Evolutionary conservation across 2,888 invertebrate genomes (phyloP).

Genomic region (Ernsta delagoae): DNA sequence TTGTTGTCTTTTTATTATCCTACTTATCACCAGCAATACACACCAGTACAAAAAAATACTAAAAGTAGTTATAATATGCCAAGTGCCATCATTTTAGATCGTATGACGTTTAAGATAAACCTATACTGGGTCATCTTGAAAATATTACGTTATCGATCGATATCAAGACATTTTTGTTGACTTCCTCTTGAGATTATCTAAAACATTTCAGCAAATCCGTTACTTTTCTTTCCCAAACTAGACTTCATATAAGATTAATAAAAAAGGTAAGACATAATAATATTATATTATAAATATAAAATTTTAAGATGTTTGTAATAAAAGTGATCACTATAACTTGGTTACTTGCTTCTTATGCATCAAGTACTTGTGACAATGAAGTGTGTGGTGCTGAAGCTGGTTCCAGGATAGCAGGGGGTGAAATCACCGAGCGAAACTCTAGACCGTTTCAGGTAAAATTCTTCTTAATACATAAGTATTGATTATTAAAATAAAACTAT

Average conservation of each 20-base stretch:
- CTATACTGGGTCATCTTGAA: slow-evolving; percentile 2
- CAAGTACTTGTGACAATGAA: slow-evolving; percentile 51
- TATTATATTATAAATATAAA: slow-evolving; percentile 28
- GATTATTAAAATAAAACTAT: too few species aligned
- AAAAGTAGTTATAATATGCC: neutral
- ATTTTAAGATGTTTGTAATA: too few species aligned
- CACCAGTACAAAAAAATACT: too few species aligned
- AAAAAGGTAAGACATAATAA: too few species aligned
- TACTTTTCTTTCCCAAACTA: neutral
- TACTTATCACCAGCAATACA: too few species aligned
- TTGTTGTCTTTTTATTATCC: slow-evolving; percentile 11
- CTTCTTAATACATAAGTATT: too few species aligned
- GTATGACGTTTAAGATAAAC: slow-evolving; percentile 4
- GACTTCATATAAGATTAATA: too few species aligned
- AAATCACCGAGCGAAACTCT: slow-evolving; percentile 57
- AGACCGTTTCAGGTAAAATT: slow-evolving; percentile 72
- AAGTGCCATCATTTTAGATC: neutral
- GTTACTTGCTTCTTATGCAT: slow-evolving; percentile 52
- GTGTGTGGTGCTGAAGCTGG: slow-evolving; percentile 47
- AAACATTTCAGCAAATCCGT: neutral
- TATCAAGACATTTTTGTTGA: slow-evolving; percentile 38
- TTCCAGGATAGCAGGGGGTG: slow-evolving; percentile 62
- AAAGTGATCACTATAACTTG: too few species aligned
- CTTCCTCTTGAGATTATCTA: slow-evolving; percentile 39
- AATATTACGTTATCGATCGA: slow-evolving; percentile 24